Conservation (phyloP, 2,888 invertebrate genomes). For the Congeria kusceri region DNA sequence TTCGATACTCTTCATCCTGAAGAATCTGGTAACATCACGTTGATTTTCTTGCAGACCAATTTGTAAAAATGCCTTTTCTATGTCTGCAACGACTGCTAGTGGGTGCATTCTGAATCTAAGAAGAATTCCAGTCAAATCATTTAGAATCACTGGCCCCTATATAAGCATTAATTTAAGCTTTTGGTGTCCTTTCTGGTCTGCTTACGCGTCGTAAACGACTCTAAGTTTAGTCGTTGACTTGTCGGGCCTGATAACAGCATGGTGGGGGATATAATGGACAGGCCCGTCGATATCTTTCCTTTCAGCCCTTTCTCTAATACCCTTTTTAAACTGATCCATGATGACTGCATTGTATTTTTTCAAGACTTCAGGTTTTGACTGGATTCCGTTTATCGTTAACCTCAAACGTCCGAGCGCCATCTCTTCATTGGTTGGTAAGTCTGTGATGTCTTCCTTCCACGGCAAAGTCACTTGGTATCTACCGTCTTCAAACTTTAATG, state of each 20-base stretch:
- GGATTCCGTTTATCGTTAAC: slow-evolving; percentile 1
- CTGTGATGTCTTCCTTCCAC: slow-evolving; percentile 25
- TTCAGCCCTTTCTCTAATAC: slow-evolving; percentile 25
- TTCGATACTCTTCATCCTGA: slow-evolving; percentile 27
- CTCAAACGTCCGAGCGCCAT: slow-evolving; percentile 18
- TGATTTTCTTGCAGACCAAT: slow-evolving; percentile 18
- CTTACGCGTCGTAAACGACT: slow-evolving; percentile 21
- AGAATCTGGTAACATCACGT: slow-evolving; percentile 30
- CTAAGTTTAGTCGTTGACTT: slow-evolving; percentile 17
- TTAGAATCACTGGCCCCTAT: slow-evolving; percentile 26
- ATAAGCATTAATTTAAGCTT: slow-evolving; percentile 38
- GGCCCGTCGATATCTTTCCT: not conserved
- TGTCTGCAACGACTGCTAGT: slow-evolving; percentile 24
- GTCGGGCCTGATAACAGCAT: slow-evolving; percentile 15
- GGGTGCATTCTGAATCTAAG: slow-evolving; percentile 21
- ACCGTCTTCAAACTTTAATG: slow-evolving; percentile 19
- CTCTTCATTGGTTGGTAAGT: slow-evolving; percentile 24
- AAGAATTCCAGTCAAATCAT: slow-evolving; percentile 31
- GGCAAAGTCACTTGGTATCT: slow-evolving; percentile 24
- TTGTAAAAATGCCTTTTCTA: slow-evolving; percentile 40
- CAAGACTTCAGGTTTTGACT: slow-evolving; percentile 27
- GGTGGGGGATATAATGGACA: slow-evolving; percentile 14
- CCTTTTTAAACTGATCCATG: slow-evolving; percentile 21
- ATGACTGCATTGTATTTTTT: slow-evolving; percentile 19
- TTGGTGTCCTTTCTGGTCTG: slow-evolving; percentile 7